phyloP scores from a whole-genome alignment of 2,888 invertebrate genomes.

The Drosophila trichaetosa region DNA sequence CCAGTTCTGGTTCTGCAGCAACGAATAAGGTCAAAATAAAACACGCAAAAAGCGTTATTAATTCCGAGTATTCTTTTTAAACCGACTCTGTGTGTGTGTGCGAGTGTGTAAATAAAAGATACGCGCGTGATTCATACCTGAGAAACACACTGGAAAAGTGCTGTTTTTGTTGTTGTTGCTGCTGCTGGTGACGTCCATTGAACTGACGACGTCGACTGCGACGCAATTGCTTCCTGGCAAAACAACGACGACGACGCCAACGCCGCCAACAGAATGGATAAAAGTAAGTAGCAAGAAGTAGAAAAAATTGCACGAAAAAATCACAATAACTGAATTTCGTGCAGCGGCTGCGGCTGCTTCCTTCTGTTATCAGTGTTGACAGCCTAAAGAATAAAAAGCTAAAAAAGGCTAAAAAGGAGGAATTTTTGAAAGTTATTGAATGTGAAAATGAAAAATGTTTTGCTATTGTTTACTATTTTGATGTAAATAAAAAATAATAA shows the following conservation, averaged over 20 bases:
- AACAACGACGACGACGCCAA: slow-evolving; percentile 39
- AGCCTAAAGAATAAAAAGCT: background rate
- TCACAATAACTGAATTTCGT: slow-evolving; percentile 44
- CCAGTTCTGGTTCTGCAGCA: slow-evolving; percentile 54
- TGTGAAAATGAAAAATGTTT: background rate
- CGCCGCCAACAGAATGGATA: slow-evolving; percentile 62
- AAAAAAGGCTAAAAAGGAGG: background rate
- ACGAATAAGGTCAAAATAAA: slow-evolving; percentile 80
- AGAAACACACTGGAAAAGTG: slow-evolving; percentile 41
- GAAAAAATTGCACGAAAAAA: slow-evolving; percentile 22
- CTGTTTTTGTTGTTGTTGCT: slow-evolving; percentile 38
- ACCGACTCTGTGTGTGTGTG: slow-evolving; percentile 13
- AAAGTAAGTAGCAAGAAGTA: slow-evolving; percentile 62
- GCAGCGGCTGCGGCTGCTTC: slow-evolving; percentile 8
- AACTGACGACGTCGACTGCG: slow-evolving; percentile 49
- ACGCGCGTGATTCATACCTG: slow-evolving; percentile 69
- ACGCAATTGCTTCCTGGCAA: slow-evolving; percentile 62
- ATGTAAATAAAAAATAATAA: background rate
- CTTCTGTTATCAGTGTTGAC: slow-evolving; percentile 1
- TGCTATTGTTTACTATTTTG: background rate
- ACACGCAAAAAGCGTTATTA: slow-evolving; percentile 63
- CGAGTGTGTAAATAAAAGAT: slow-evolving; percentile 49
- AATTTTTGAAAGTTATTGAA: background rate
- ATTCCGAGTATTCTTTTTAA: slow-evolving; percentile 66
- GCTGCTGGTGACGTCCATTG: slow-evolving; percentile 67